Percentiles rank a stretch among this genome's conserved stretches.
These are phyloP conservation scores for Brienomyrus brachyistius DNA, from an alignment of 2,113 vertebrate genomes.

Conservation along the genomic window DNA sequence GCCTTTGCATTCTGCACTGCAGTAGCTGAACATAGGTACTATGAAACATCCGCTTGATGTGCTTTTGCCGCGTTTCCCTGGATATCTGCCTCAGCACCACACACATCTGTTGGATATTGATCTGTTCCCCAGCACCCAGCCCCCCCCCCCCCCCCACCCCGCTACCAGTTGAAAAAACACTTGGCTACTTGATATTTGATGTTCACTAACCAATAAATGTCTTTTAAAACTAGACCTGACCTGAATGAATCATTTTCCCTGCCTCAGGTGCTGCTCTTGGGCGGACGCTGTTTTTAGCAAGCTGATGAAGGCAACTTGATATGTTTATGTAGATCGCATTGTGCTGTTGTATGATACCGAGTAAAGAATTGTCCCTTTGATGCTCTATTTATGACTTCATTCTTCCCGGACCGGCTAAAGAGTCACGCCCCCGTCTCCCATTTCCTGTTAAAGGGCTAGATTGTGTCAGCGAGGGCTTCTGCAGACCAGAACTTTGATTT, in stretches of 20 bases:
- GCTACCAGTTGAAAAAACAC: not conserved
- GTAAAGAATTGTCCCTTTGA: not conserved
- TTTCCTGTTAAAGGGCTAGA: not conserved
- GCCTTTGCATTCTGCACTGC: not conserved
- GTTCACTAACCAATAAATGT: slow-evolving; percentile 12
- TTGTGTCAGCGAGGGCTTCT: not conserved
- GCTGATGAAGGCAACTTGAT: not conserved
- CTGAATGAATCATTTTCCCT: not conserved
- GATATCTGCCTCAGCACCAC: not conserved
- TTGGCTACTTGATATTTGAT: slow-evolving; percentile 12
- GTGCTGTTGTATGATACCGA: not conserved
- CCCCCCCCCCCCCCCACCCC: no score
- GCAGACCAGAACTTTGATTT: not conserved
- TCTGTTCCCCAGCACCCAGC: not conserved
- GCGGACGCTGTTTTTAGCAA: not conserved
- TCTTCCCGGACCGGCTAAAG: not conserved
- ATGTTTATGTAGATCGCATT: not conserved
- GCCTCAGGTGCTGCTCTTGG: not conserved
- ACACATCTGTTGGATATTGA: not conserved
- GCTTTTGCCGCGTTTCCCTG: not conserved
- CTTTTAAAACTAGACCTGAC: slow-evolving; percentile 7
- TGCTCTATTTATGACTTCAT: not conserved
- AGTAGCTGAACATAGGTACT: not conserved
- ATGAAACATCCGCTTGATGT: not conserved
- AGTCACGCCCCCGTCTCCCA: not conserved